Evolutionary conservation across 2,797 vertebrate species (phyloP).

Genomic region (Lindbergichthys nudifrons): DNA sequence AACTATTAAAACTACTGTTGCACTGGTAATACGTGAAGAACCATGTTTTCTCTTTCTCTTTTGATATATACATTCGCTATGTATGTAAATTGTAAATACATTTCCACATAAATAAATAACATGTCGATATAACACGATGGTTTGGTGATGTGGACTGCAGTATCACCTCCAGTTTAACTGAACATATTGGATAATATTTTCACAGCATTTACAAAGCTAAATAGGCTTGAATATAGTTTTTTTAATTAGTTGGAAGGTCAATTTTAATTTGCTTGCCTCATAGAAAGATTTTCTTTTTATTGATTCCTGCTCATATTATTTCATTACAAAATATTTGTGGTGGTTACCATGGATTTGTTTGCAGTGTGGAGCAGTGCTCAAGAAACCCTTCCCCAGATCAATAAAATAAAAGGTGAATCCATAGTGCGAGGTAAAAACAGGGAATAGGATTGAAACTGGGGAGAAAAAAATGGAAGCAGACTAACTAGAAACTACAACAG

Average conservation of each 20-base stretch:
- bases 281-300: not conserved
- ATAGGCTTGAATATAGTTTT: not conserved
- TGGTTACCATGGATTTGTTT: not conserved
- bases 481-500: conserved; percentile 1
- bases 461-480: conserved; percentile 3
- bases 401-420: conserved; percentile 13
- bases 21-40: not conserved
- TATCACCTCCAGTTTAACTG: too few species aligned
- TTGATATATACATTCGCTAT: too few species aligned
- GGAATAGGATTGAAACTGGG: not conserved
- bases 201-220: not conserved
- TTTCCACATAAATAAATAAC: too few species aligned
- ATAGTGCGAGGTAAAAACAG: conserved; percentile 3
- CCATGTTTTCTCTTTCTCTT: too few species aligned
- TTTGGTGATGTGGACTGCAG: too few species aligned
- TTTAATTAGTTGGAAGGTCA: not conserved
- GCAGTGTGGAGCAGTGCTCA: not conserved
- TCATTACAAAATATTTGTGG: not conserved
- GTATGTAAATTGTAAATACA: too few species aligned
- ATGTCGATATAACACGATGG: too few species aligned
- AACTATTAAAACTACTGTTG: not conserved
- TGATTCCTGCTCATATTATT: not conserved
- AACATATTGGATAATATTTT: not conserved
- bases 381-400: not conserved
- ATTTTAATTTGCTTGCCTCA: not conserved